Base-by-base conservation (phyloP, 2,113 vertebrate genomes). In the Indicator maculatus region DNA sequence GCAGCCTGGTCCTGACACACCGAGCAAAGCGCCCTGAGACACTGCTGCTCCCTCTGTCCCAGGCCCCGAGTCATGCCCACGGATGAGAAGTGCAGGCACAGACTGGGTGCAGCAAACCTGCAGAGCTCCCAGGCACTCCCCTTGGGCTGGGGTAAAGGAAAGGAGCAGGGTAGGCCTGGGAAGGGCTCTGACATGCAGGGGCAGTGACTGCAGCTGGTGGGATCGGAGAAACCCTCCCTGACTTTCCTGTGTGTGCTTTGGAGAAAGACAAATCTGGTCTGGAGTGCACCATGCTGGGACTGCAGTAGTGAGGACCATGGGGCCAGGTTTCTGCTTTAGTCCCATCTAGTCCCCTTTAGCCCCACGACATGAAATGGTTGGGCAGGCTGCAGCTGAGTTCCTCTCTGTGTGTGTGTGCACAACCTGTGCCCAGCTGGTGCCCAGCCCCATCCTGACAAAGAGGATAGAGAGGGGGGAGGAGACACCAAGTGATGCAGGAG, bases 301-400 rank as follows among this genome's bases (percentile, higher is more conserved):
- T 71, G 2, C 24, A 2, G 1, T 1, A 1, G 33, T 1, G 19
- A 1, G 36, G 44, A 5, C 4, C 1, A 0, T 0, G 8, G 65
- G 20, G 14, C 41, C 0, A 0, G 41, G 9, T 61, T 3, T 3
- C 4, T 28, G 67, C 58, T 28, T 30, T 3, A 7, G 26, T 60
- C 36, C 44, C 7, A 1, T 2, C 24, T 56, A 16, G 23, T 26
- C 23, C 59, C n/a, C 15, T 36, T 36, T 27, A 64, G 38, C 27
- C 36, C 63, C 63, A 41, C 18, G 8, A 75, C 28, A 17, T 5
- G 13, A 8, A 44, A 3, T 3, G 10, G 2, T 0, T 1, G 63
- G 44, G 26, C n/a, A 16, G 50, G 69, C 27, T 38, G 2, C 13
- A 30, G 61, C 3, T 0, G 33, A 26, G n/a, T 0, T 2, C 2